Conservation (phyloP, 2,113 vertebrate species). For the Perccottus glenii region DNA sequence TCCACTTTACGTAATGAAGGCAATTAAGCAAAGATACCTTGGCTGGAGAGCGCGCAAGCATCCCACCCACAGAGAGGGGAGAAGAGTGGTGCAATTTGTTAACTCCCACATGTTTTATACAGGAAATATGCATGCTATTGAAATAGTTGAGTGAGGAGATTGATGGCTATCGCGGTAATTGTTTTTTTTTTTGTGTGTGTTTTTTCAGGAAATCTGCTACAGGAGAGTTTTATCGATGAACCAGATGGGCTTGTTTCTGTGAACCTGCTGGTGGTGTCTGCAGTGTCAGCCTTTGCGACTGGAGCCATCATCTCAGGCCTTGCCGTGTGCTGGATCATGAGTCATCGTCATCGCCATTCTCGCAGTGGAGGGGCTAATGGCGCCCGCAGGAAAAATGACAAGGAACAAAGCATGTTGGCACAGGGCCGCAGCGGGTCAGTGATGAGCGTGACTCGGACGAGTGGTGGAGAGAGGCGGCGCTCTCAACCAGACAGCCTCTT, state of each 20-base stretch:
- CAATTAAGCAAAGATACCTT: conserved; percentile 73
- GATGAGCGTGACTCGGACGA: conserved; percentile 89
- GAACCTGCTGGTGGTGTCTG: conserved; percentile 92
- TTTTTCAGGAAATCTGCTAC: conserved; percentile 75
- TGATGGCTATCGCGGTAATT: conserved; percentile 26
- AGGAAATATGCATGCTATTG: conserved; percentile 52
- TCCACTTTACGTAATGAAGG: conserved; percentile 80
- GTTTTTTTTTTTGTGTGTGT: conserved; percentile 20
- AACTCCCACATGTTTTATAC: conserved; percentile 48
- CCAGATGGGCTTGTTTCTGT: conserved; percentile 91
- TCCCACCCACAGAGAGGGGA: conserved; percentile 52
- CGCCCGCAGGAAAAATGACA: conserved; percentile 86
- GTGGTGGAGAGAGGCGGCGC: conserved; percentile 78
- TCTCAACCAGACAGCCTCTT: conserved; percentile 81
- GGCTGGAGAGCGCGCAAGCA: conserved; percentile 39
- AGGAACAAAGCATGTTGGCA: conserved; percentile 87
- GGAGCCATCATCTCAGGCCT: conserved; percentile 92
- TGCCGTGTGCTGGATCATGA: conserved; percentile 94
- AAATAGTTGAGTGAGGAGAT: conserved; percentile 16
- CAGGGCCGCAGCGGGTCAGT: conserved; percentile 88
- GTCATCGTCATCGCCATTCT: conserved; percentile 85
- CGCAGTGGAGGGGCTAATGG: conserved; percentile 59
- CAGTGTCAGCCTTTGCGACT: conserved; percentile 92
- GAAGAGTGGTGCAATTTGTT: conserved; percentile 46
- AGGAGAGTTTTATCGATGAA: conserved; percentile 91